Evolutionary conservation across 2,888 invertebrate species (phyloP).

Genomic region (Acholoe squamosa): DNA sequence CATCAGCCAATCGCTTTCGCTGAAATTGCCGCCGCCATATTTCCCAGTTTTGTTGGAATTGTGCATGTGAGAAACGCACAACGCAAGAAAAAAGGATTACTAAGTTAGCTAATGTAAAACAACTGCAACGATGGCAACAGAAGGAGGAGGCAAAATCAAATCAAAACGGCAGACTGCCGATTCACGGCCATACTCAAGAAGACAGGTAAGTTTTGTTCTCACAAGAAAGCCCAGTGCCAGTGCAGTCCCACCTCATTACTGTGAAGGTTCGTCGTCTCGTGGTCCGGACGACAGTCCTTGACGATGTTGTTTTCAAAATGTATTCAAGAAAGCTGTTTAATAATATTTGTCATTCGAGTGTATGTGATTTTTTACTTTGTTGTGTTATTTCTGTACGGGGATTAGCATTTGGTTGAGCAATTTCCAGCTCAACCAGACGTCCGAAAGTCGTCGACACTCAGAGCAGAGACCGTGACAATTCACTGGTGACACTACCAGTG

Average conservation of each 20-base stretch:
- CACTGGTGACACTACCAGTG: no score
- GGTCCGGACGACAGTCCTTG: not conserved
- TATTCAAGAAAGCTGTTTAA: no score
- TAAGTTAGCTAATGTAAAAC: conserved; percentile 52
- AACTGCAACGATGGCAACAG: conserved; percentile 62
- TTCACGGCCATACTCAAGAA: conserved; percentile 49
- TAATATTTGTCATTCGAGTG: no score
- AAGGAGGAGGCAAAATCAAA: conserved; percentile 63
- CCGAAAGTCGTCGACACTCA: no score
- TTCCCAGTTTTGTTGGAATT: conserved; percentile 26
- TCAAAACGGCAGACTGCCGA: conserved; percentile 46
- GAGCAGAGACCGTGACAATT: no score
- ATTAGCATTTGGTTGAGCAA: no score
- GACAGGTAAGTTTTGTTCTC: conserved; percentile 57
- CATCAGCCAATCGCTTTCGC: conserved; percentile 46
- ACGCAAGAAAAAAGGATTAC: not conserved
- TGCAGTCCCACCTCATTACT: no score
- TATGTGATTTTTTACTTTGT: no score
- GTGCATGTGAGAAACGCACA: conserved; percentile 59
- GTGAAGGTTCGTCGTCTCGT: conserved; percentile 20
- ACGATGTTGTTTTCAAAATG: conserved; percentile 1
- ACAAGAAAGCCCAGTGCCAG: not conserved
- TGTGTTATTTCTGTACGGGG: no score
- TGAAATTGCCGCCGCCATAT: conserved; percentile 61
- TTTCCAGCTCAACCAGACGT: no score